These are phyloP conservation scores for Agrotis puta DNA, from an alignment of 2,888 invertebrate species.

Conservation along the genomic window DNA sequence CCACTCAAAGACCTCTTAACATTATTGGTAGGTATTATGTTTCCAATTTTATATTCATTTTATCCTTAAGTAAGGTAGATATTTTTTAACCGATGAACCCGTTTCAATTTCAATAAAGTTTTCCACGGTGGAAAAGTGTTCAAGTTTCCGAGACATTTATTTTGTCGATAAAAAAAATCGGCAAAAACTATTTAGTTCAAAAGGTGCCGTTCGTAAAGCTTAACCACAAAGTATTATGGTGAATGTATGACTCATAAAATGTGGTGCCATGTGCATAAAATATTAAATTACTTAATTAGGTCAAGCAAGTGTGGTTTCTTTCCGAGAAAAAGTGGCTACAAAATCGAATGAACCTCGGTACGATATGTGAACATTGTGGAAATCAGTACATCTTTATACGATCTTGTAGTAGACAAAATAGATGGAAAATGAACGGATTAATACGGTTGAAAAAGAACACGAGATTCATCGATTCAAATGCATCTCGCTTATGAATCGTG, in stretches of 20 bases:
- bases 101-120: constrained; percentile 2
- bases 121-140: constrained; percentile 2
- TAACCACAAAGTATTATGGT: constrained; percentile 18
- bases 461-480: too few relatives aligned
- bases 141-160: constrained; percentile 5
- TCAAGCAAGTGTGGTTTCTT: constrained; percentile 60
- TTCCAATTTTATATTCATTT: constrained; percentile 22
- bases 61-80: constrained; percentile 7
- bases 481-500: too few relatives aligned
- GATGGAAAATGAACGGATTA: too few relatives aligned
- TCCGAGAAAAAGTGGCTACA: constrained; percentile 54
- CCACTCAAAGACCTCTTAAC: constrained; percentile 21
- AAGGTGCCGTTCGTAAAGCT: background rate
- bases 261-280: constrained; percentile 62
- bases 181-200: background rate
- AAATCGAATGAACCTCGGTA: constrained; percentile 13
- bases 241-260: constrained; percentile 62
- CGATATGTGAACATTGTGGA: constrained; percentile 2
- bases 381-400: background rate
- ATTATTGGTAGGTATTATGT: constrained; percentile 35
- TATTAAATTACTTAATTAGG: constrained; percentile 65
- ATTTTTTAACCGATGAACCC: background rate
- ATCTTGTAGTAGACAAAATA: too few relatives aligned
- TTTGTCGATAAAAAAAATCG: constrained; percentile 5
- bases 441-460: too few relatives aligned